phyloP scores from a whole-genome alignment of 1,140 invertebrate genomes.

The Meteorus sp. region DNA sequence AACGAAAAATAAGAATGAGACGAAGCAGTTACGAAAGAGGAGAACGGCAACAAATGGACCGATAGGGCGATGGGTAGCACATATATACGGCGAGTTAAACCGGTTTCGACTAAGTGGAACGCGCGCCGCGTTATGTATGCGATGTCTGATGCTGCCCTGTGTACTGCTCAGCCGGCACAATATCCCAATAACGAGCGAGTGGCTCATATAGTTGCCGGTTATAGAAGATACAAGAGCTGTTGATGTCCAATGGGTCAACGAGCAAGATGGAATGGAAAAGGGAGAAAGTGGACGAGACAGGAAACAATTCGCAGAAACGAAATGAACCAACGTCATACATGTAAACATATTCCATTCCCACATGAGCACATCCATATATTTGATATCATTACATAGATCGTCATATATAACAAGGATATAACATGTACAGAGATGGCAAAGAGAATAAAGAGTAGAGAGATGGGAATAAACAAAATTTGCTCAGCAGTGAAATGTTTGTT shows the following conservation, averaged over 20 bases:
- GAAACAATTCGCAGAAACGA: too few relatives aligned
- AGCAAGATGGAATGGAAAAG: too few relatives aligned
- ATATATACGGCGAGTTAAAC: constrained; percentile 27
- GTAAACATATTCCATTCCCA: too few relatives aligned
- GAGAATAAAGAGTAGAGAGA: constrained; percentile 13
- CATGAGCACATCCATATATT: too few relatives aligned
- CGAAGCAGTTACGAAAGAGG: constrained; percentile 2
- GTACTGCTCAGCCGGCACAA: constrained; percentile 8
- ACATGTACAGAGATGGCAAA: too few relatives aligned
- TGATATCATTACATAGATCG: too few relatives aligned
- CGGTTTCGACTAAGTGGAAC: constrained; percentile 28
- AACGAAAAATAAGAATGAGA: too few relatives aligned
- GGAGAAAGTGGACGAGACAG: too few relatives aligned
- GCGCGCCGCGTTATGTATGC: too few relatives aligned
- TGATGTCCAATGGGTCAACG: neutral
- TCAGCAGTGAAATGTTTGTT: neutral
- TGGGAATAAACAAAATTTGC: constrained; percentile 8
- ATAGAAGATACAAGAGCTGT: neutral
- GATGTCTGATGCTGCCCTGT: too few relatives aligned
- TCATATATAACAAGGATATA: too few relatives aligned
- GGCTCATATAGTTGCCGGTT: neutral
- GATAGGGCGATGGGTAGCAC: constrained; percentile 9
- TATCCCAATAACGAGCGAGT: constrained; percentile 23
- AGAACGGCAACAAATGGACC: constrained; percentile 16
- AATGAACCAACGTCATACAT: too few relatives aligned